Evolutionary conservation across 2,113 vertebrate genomes (phyloP).

Genomic region (Mystacornis crossleyi): DNA sequence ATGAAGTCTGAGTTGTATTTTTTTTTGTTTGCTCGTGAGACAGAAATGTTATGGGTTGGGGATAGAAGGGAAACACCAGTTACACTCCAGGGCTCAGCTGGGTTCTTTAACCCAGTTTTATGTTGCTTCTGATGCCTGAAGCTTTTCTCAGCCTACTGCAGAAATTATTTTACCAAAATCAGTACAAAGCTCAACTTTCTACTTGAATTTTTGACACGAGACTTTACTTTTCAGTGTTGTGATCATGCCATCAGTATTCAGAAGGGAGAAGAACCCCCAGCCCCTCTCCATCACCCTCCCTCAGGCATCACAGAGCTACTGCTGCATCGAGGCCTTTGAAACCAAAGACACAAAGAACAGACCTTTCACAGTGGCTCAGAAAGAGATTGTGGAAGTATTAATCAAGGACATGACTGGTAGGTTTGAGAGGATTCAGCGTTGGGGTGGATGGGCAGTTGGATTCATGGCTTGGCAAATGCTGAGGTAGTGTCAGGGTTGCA

Average conservation of each 20-base stretch:
- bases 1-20: background rate
- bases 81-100: background rate
- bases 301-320: slow-evolving; percentile 78
- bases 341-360: slow-evolving; percentile 85
- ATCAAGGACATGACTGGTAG: slow-evolving; percentile 88
- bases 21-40: background rate
- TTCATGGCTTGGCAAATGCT: background rate
- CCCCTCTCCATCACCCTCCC: slow-evolving; percentile 68
- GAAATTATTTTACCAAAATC: background rate
- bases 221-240: slow-evolving; percentile 75
- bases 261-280: background rate
- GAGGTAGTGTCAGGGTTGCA: accelerated
- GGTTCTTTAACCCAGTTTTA: background rate
- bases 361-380: slow-evolving; percentile 70
- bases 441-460: background rate
- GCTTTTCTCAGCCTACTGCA: background rate
- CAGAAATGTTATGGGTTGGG: background rate
- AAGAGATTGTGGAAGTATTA: slow-evolving; percentile 85
- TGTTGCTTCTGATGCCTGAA: background rate
- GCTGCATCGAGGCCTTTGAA: slow-evolving; percentile 81
- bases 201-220: accelerated
- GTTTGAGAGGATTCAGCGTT: background rate
- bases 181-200: background rate
- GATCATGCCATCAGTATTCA: slow-evolving; percentile 75
- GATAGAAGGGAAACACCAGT: background rate